Base-by-base conservation (phyloP, 1,140 invertebrate genomes). In the Apis florea region DNA sequence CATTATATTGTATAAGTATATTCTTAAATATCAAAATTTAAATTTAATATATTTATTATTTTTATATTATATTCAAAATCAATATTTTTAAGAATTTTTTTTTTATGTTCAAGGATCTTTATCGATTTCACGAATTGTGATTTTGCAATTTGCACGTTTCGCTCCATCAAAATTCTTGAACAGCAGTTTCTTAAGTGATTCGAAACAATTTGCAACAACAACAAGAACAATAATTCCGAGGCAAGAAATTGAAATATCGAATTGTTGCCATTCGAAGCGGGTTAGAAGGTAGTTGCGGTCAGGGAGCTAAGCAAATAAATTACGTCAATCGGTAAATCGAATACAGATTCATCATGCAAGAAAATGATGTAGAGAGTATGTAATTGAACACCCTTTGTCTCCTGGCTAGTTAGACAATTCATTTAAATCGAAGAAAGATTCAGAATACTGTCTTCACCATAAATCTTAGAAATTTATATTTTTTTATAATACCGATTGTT, bases 291-390 rank as follows among this genome's bases (percentile, higher is more conserved):
- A n/a, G 47, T 49, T 47, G 40, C 40, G 66, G 10, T 17, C 19
- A 12, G 49, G 47, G 11, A 40, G 40, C 66, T 73, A 73, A 31
- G 53, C 53, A 73, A 66, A 74, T n/a, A 49, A 13, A 24, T 80
- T 80, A 56, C 78, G 78, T 80, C 71, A 59, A 75, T 79, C 68
- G 24, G 59, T 10, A 61, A 70, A 71, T 80, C 51, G 51, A 54
- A 49, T 74, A 79, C 58, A 73, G 59, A 31, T 56, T 66, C 61
- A 82, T 82, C 76, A 82, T 59, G 79, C 73, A 76, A 76, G 53
- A 24, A 31, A 31, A 72, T 51, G 53, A 51, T 24, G n/a, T 13
- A 19, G 26, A 40, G 59, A 64, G 59, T 15, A 81, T 26, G 72
- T 75, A 68, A 81, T 10, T 13, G 19, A 19, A 59, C 21, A 82